Percentiles rank a stretch among this genome's conserved stretches.
These are phyloP conservation scores for Rousettus madagascariensis DNA, from an alignment of 2,797 vertebrate genomes.

Conservation along the genomic window DNA sequence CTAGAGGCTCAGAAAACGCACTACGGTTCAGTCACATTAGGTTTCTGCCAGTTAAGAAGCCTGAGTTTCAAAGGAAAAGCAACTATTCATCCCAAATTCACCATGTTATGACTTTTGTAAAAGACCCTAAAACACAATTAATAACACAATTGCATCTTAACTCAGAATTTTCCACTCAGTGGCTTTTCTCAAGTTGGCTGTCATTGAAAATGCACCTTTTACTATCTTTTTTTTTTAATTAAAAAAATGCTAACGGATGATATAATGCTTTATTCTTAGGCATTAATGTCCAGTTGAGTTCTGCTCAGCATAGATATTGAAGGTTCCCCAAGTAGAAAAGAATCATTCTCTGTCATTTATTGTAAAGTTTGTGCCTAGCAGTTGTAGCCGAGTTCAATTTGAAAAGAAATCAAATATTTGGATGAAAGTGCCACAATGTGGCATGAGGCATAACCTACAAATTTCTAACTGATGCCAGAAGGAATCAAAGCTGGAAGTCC, in stretches of 20 bases:
- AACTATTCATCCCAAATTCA: constrained; percentile 68
- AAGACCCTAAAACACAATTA: constrained; percentile 71
- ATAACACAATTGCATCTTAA: constrained; percentile 72
- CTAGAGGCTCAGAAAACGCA: neutral
- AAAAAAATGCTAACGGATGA: constrained; percentile 42
- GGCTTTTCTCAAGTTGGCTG: constrained; percentile 38
- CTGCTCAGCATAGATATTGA: constrained; percentile 47
- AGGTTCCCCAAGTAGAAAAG: constrained; percentile 17
- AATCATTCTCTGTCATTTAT: constrained; percentile 41
- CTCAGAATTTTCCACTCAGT: constrained; percentile 69
- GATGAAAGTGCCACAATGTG: constrained; percentile 7
- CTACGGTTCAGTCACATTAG: constrained; percentile 16
- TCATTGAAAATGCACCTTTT: constrained; percentile 56
- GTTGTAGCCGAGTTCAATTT: constrained; percentile 42
- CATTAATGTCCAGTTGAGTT: constrained; percentile 48
- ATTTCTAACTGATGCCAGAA: constrained; percentile 28
- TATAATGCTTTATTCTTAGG: constrained; percentile 13
- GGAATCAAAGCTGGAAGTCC: neutral
- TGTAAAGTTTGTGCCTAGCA: constrained; percentile 21
- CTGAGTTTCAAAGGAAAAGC: constrained; percentile 59
- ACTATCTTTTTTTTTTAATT: constrained; percentile 37
- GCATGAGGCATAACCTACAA: constrained; percentile 18
- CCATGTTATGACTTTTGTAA: constrained; percentile 67
- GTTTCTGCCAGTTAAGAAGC: constrained; percentile 28
- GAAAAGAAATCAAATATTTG: constrained; percentile 65